phyloP scores from a whole-genome alignment of 2,797 vertebrate species.

The Botia almorhae region DNA sequence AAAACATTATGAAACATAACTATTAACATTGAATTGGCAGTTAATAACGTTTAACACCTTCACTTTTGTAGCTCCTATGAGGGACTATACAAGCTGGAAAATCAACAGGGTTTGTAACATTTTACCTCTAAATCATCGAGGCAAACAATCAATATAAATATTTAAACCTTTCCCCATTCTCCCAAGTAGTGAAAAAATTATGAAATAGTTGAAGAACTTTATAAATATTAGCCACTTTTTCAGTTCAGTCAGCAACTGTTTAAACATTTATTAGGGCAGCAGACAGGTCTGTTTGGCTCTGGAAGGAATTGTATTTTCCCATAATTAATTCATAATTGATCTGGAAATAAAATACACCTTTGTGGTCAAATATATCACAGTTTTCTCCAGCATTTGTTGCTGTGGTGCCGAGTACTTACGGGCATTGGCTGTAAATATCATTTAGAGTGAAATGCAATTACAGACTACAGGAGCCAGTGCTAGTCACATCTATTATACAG shows the following conservation, averaged over 20 bases:
- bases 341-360: slow-evolving; percentile 71
- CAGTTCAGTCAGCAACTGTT: slow-evolving; percentile 40
- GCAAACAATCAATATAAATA: slow-evolving; percentile 39
- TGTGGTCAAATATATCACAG: slow-evolving; percentile 59
- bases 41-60: slow-evolving; percentile 5
- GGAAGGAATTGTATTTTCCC: slow-evolving; percentile 62
- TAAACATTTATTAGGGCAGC: slow-evolving; percentile 45
- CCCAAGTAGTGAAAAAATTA: slow-evolving; percentile 17
- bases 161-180: slow-evolving; percentile 25
- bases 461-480: slow-evolving; percentile 72
- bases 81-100: background rate
- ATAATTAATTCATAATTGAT: slow-evolving; percentile 66
- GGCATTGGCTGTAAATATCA: slow-evolving; percentile 77
- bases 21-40: background rate
- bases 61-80: background rate
- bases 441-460: slow-evolving; percentile 79
- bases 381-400: slow-evolving; percentile 47
- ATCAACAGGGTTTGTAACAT: background rate
- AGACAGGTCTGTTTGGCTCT: slow-evolving; percentile 55
- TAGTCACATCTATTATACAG: slow-evolving; percentile 75
- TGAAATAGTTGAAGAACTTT: slow-evolving; percentile 39
- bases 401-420: slow-evolving; percentile 36
- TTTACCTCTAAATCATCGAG: slow-evolving; percentile 8
- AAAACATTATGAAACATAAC: slow-evolving; percentile 1
- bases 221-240: slow-evolving; percentile 40